Conservation (phyloP, 2,797 vertebrate species). For the Myotis myotis region DNA sequence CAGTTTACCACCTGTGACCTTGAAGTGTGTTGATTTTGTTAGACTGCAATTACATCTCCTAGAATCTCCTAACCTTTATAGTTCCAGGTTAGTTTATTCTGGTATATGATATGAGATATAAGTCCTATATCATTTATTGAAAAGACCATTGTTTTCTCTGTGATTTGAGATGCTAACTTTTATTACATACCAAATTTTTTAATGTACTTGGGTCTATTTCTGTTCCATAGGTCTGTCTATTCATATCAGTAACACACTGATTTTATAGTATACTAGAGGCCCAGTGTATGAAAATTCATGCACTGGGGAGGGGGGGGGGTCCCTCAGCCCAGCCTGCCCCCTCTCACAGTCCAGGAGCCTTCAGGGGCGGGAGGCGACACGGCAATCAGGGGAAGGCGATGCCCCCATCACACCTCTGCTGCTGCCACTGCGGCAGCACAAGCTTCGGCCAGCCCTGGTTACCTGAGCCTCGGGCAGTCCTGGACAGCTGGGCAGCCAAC, state of each 20-base stretch:
- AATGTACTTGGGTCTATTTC: not conserved
- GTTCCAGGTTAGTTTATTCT: not conserved
- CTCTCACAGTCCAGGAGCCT: too few relatives aligned
- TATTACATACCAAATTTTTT: not conserved
- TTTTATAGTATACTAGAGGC: too few relatives aligned
- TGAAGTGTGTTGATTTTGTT: not conserved
- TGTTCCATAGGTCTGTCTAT: not conserved
- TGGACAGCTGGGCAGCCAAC: too few relatives aligned
- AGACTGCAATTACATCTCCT: not conserved
- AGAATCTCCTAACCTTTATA: not conserved
- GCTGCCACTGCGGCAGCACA: too few relatives aligned
- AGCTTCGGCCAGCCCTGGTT: too few relatives aligned
- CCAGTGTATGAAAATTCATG: too few relatives aligned
- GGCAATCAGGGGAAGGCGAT: too few relatives aligned
- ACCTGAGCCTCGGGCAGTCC: too few relatives aligned
- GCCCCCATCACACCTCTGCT: too few relatives aligned
- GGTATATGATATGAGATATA: not conserved
- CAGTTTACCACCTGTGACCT: not conserved
- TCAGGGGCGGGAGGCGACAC: too few relatives aligned
- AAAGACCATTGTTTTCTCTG: not conserved
- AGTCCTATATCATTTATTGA: not conserved
- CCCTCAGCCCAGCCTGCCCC: too few relatives aligned
- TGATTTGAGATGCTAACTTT: not conserved
- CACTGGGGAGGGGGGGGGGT: too few relatives aligned
- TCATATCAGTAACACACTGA: not conserved